Base-by-base conservation (phyloP, 2,113 vertebrate genomes). In the Struthio camelus region DNA sequence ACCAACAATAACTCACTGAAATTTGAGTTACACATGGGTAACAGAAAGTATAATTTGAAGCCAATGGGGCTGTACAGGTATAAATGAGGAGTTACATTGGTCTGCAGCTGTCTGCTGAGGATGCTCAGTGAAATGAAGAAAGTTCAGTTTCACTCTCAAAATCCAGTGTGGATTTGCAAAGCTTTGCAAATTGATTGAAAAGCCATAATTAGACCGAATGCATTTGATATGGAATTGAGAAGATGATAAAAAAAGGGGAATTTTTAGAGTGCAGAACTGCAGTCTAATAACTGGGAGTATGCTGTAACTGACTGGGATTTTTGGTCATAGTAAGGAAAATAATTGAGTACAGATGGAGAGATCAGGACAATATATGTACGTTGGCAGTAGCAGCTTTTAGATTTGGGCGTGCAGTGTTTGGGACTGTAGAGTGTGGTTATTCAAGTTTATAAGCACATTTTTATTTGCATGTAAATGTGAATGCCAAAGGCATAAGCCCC, bases 291-390 rank as follows among this genome's bases (percentile, higher is more conserved):
- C 95, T 96, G 87, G 20, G 90, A 96, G 61, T 95, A 94, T 87
- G 85, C 71, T 94, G 85, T 83, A 96, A 95, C 94, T 87, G 92
- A 91, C 94, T 94, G 89, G 91, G 93, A 95, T 96, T 96, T 97
- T 96, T 97, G 80, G 86, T 98, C 89, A 93, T 89, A 79, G 90
- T 87, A 87, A 94, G 83, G 75, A 95, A 95, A 96, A 93, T 98
- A 98, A 98, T 97, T 97, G 96, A 94, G 95, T 98, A 86, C 94
- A 97, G 91, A 97, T 96, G 97, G 91, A 81, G 93, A 96, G 51
- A 96, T 96, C 82, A 97, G 95, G 94, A 75, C 82, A 95, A 94
- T 56, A 94, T 61, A 86, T 82, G 76, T 94, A 96, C 91, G 93
- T 71, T 96, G 97, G 97, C 96, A 96, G 64, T 96, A 97, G 91